phyloP scores from a whole-genome alignment of 2,888 invertebrate species.

The Chrysopilus asiliformis region DNA sequence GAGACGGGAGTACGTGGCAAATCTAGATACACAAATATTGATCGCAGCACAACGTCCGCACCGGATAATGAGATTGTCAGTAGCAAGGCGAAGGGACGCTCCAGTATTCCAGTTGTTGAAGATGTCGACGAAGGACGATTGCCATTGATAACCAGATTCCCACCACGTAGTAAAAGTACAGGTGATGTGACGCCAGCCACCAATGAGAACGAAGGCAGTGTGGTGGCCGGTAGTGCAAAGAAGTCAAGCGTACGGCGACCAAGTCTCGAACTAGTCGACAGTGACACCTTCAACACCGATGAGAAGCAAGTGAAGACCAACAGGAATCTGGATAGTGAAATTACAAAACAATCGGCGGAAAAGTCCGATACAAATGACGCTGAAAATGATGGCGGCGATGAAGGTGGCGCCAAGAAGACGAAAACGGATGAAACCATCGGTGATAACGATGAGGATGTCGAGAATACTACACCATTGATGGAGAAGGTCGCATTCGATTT shows the following conservation, averaged over 20 bases:
- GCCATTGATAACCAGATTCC: slow-evolving; percentile 75
- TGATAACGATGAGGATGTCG: slow-evolving; percentile 20
- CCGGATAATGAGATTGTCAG: slow-evolving; percentile 33
- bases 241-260: slow-evolving; percentile 46
- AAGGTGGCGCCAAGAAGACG: neutral
- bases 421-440: neutral
- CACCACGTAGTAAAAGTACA: slow-evolving; percentile 48
- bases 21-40: slow-evolving; percentile 33
- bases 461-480: slow-evolving; percentile 49
- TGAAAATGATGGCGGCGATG: neutral
- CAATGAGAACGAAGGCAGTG: neutral
- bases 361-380: neutral
- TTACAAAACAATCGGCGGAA: slow-evolving; percentile 10
- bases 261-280: slow-evolving; percentile 67
- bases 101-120: slow-evolving; percentile 17
- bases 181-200: slow-evolving; percentile 7
- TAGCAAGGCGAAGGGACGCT: slow-evolving; percentile 9
- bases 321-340: slow-evolving; percentile 28
- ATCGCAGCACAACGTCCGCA: slow-evolving; percentile 29
- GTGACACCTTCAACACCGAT: slow-evolving; percentile 64
- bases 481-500: slow-evolving; percentile 72
- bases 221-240: slow-evolving; percentile 11
- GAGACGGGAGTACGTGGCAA: slow-evolving; percentile 39
- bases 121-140: slow-evolving; percentile 39
- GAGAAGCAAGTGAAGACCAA: slow-evolving; percentile 33